Conservation (phyloP, 2,113 vertebrate genomes). For the Cryptomyrus ogoouensis region DNA sequence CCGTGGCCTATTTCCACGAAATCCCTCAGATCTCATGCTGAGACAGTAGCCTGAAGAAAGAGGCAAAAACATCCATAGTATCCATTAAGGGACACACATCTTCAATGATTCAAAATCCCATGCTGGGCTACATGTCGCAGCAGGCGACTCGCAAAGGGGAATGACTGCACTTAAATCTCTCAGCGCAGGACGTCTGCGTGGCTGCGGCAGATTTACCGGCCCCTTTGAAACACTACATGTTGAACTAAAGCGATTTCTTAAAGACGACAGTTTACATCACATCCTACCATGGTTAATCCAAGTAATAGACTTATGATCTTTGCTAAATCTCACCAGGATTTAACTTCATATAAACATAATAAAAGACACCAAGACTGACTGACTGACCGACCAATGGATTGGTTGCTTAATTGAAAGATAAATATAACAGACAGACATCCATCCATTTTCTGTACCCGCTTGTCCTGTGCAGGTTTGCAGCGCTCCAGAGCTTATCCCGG, state of each 20-base stretch:
- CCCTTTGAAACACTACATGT: conserved; percentile 31
- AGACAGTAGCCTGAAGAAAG: background rate
- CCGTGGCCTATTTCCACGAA: background rate
- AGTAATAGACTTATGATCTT: background rate
- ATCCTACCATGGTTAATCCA: background rate
- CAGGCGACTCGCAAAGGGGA: conserved; percentile 36
- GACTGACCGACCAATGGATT: background rate
- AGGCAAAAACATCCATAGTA: conserved; percentile 36
- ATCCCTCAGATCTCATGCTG: background rate
- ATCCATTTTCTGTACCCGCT: background rate
- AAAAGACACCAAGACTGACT: background rate
- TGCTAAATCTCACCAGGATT: background rate
- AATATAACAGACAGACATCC: background rate
- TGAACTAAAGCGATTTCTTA: background rate
- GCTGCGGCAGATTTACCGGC: conserved; percentile 30
- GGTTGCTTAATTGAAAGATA: background rate
- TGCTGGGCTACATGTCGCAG: conserved; percentile 35
- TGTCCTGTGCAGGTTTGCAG: background rate
- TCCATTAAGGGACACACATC: conserved; percentile 50
- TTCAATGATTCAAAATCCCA: conserved; percentile 54
- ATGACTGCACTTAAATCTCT: conserved; percentile 26
- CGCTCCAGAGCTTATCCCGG: background rate
- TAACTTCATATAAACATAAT: background rate
- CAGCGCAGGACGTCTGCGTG: background rate
- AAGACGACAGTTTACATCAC: background rate